phyloP scores from a whole-genome alignment of 2,113 vertebrate species.

The Cardinalis cardinalis region DNA sequence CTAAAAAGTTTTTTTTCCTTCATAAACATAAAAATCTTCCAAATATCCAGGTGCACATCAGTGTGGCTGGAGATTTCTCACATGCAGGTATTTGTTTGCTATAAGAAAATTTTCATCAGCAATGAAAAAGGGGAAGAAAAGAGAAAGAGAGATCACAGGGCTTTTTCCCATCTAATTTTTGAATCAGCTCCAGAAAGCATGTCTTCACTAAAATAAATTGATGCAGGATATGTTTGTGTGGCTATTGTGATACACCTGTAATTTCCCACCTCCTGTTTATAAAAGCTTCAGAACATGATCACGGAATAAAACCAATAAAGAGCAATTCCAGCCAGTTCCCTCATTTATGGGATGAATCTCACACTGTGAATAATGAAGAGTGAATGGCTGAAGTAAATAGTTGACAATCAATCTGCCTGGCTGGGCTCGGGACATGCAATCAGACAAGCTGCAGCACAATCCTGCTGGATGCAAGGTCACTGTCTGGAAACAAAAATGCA shows the following conservation, averaged over 20 bases:
- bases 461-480: slow-evolving; percentile 3
- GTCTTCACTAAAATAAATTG: slow-evolving; percentile 19
- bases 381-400: slow-evolving; percentile 39
- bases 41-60: not conserved
- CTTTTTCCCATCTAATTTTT: not conserved
- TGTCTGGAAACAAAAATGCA: not conserved
- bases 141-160: not conserved
- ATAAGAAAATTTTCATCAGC: not conserved
- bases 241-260: slow-evolving; percentile 30
- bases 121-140: not conserved
- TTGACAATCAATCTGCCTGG: slow-evolving; percentile 17
- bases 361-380: slow-evolving; percentile 54
- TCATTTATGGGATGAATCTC: slow-evolving; percentile 43
- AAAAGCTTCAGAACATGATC: slow-evolving; percentile 32
- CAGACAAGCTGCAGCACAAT: not conserved
- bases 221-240: slow-evolving; percentile 10
- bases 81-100: not conserved
- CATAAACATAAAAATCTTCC: not conserved
- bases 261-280: slow-evolving; percentile 48
- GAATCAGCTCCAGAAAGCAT: not conserved
- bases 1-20: not conserved
- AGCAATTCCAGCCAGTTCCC: slow-evolving; percentile 9
- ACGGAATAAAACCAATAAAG: slow-evolving; percentile 43
- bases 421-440: not conserved
- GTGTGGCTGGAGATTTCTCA: not conserved